phyloP scores from a whole-genome alignment of 2,797 vertebrate genomes.

The Sebastes umbrosus region DNA sequence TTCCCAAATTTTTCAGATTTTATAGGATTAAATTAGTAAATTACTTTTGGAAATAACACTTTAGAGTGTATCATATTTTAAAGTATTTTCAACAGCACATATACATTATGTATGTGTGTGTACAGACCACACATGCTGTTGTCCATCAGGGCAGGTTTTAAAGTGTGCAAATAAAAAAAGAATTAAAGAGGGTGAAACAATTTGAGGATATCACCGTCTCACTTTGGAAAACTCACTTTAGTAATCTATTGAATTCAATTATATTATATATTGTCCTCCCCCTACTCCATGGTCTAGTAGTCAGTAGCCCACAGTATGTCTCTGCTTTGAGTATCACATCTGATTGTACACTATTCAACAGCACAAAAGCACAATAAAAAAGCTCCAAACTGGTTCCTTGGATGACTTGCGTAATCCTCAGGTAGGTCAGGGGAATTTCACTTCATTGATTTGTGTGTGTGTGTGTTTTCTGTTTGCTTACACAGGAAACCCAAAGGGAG shows the following conservation, averaged over 20 bases:
- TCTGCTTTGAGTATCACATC: not conserved
- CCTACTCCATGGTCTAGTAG: not conserved
- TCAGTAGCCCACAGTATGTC: not conserved
- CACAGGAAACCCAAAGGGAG: slow-evolving; percentile 96
- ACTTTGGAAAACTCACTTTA: not conserved
- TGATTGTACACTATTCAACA: not conserved
- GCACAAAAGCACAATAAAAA: too few relatives aligned
- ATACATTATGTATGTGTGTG: not conserved
- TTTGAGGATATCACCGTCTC: not conserved
- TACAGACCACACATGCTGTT: not conserved
- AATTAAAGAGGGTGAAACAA: not conserved
- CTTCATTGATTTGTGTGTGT: not conserved
- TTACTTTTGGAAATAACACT: not conserved
- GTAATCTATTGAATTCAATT: not conserved
- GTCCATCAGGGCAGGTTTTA: not conserved
- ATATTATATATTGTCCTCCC: not conserved
- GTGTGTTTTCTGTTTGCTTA: not conserved
- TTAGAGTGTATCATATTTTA: not conserved
- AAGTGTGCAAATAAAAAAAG: not conserved
- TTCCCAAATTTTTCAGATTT: not conserved
- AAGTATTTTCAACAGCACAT: not conserved
- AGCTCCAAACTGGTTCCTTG: not conserved
- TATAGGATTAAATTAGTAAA: not conserved
- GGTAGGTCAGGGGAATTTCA: not conserved
- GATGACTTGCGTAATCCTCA: not conserved